Conservation (phyloP, 2,888 invertebrate species). For the Cephonodes hylas region DNA sequence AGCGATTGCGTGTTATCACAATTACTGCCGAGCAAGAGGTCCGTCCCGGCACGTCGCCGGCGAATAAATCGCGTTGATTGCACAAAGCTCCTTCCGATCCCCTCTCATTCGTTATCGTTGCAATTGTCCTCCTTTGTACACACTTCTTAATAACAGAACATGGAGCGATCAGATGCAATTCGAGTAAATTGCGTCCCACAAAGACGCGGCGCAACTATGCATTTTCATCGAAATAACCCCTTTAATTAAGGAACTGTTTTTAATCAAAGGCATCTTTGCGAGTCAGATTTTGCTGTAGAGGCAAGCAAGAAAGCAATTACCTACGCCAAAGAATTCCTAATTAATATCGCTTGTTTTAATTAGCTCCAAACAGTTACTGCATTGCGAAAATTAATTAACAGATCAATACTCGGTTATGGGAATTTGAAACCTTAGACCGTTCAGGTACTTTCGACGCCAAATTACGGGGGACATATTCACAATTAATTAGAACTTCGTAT, state of each 20-base stretch:
- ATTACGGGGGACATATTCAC: constrained; percentile 5
- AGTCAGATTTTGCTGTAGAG: constrained; percentile 24
- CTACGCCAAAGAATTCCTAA: constrained; percentile 41
- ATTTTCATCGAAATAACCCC: constrained; percentile 21
- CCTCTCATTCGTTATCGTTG: constrained; percentile 73
- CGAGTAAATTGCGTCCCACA: constrained; percentile 34
- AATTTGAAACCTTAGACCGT: neutral
- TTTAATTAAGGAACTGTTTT: constrained; percentile 22
- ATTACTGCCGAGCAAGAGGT: constrained; percentile 50
- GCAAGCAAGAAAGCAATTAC: constrained; percentile 40
- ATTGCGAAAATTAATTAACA: constrained; percentile 8
- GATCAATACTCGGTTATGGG: neutral
- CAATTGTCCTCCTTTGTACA: constrained; percentile 60
- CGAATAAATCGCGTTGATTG: constrained; percentile 74
- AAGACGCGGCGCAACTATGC: constrained; percentile 23
- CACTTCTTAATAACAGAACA: constrained; percentile 59
- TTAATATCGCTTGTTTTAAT: constrained; percentile 46
- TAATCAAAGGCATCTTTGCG: constrained; percentile 2
- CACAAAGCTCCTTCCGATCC: constrained; percentile 69
- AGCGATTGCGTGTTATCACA: constrained; percentile 46
- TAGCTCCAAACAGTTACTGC: constrained; percentile 36
- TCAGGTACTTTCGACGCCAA: neutral
- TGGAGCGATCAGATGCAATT: constrained; percentile 49
- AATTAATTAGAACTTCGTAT: constrained; percentile 30
- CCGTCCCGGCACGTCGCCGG: constrained; percentile 41